Percentiles rank a stretch among this genome's conserved stretches.
Evolutionary conservation across 2,888 invertebrate species (phyloP).

Genomic region (Epistrophe grossulariae): DNA sequence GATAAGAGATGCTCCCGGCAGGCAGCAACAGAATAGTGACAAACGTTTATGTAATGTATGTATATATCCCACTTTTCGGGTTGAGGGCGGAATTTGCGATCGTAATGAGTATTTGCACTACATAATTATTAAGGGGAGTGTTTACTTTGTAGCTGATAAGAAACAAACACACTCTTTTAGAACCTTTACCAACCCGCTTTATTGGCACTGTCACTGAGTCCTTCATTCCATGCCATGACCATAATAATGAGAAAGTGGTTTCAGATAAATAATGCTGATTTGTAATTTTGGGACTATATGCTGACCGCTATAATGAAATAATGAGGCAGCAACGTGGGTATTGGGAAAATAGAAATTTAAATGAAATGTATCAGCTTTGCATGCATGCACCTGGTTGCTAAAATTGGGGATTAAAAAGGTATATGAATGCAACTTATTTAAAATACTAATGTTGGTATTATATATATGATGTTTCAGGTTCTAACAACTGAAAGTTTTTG

Average conservation of each 20-base stretch:
- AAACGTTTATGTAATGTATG: neutral
- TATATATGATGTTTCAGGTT: too few relatives aligned
- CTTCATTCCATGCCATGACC: neutral
- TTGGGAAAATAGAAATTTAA: neutral
- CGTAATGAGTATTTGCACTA: conserved; percentile 75
- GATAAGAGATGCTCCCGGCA: conserved; percentile 69
- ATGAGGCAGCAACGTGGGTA: neutral
- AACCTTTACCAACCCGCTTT: conserved; percentile 20
- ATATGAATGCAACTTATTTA: too few relatives aligned
- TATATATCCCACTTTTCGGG: conserved; percentile 10
- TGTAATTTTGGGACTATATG: neutral
- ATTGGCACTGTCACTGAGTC: conserved; percentile 15
- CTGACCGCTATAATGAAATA: conserved; percentile 1
- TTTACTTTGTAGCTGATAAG: conserved; percentile 71
- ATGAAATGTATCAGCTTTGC: neutral
- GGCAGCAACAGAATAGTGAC: neutral
- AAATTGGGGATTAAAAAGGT: too few relatives aligned
- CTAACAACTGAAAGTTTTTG: too few relatives aligned
- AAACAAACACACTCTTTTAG: conserved; percentile 46
- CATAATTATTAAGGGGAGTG: conserved; percentile 71
- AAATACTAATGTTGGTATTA: too few relatives aligned
- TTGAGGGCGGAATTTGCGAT: conserved; percentile 63
- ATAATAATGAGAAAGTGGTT: conserved; percentile 17
- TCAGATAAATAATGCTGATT: conserved; percentile 36
- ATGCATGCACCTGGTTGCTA: neutral